Base-by-base conservation (phyloP, 2,888 invertebrate species). In the Shargacucullia verbasci region DNA sequence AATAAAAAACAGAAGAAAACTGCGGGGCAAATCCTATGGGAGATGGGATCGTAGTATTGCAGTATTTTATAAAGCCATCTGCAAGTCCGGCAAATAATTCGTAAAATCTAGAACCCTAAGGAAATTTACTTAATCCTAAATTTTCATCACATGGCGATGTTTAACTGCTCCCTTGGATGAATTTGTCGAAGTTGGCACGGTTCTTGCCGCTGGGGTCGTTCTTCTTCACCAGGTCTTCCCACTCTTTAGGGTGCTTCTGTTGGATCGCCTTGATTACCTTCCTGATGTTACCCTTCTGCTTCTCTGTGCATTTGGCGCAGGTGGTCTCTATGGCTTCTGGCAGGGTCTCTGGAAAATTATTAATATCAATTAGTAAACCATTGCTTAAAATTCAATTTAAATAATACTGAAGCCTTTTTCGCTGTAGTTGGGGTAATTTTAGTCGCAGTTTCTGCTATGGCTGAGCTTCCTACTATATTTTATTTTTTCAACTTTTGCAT, bases 161-260 rank as follows among this genome's bases (percentile, higher is more conserved):
- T 86, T 89, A 89, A 72, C 85, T 66, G 78, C 85, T 69, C 56
- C 78, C 83, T 53, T 88, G 88, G 69, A 93, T 85, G 80, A 94
- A 94, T 67, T 94, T 94, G 72, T 95, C 94, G 88, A 97, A 97
- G 79, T 95, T 95, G 60, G 81, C 91, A 69, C 95, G 94, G 91
- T 96, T 95, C 58, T 94, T 85, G 50, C 96, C 95, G 0, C 95
- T 89, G 10, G 96, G 96, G 84, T 97, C 97, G 82, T 95, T 97
- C 86, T 97, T 97, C 65, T 89, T 91, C 63, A 96, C 95, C 12
- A 97, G 91, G 47, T 95, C 93, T 2, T 95, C 95, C 96, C 96
- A 97, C 80, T 95, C 92, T 0, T 95, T 94, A 0, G 95, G 94
- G 81, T 96, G 95, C 50, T 96, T 95, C 63, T 96, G 94, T 64